These are phyloP conservation scores for Parotocinclus haroldoi DNA, from an alignment of 2,797 vertebrate genomes.

Conservation along the genomic window DNA sequence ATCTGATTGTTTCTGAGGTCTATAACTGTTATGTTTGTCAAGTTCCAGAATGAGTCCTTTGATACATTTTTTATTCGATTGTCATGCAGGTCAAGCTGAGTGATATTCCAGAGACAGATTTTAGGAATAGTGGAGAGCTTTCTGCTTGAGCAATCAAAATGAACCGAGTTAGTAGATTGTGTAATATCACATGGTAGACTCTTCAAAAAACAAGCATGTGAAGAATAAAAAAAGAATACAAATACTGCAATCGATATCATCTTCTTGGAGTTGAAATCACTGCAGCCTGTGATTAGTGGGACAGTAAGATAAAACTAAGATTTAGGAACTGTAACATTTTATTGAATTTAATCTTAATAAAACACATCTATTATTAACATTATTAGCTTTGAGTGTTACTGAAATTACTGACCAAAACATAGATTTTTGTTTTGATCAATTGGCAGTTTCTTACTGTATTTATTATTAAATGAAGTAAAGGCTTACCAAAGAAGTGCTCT, in stretches of 20 bases:
- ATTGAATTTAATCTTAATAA: too few species aligned
- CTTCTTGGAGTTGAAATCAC: neutral
- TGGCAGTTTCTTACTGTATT: too few species aligned
- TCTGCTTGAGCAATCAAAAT: slow-evolving; percentile 49
- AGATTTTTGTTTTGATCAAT: too few species aligned
- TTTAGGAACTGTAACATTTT: neutral
- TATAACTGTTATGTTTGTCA: slow-evolving; percentile 56
- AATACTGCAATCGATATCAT: slow-evolving; percentile 26
- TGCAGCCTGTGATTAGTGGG: slow-evolving; percentile 11
- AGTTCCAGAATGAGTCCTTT: slow-evolving; percentile 49
- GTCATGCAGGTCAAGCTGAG: slow-evolving; percentile 51
- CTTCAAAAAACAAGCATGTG: slow-evolving; percentile 33
- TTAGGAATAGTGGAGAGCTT: slow-evolving; percentile 54
- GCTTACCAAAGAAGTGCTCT: neutral
- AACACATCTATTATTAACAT: too few species aligned
- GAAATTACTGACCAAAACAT: too few species aligned
- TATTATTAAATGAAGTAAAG: neutral
- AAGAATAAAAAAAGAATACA: slow-evolving; percentile 1
- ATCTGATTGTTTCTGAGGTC: slow-evolving; percentile 54
- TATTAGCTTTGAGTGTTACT: too few species aligned
- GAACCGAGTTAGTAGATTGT: slow-evolving; percentile 28
- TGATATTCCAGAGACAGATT: slow-evolving; percentile 41
- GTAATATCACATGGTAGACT: slow-evolving; percentile 52
- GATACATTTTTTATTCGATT: slow-evolving; percentile 54
- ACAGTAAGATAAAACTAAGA: neutral